Base-by-base conservation (phyloP, 2,113 vertebrate genomes). In the Dicaeum eximium region DNA sequence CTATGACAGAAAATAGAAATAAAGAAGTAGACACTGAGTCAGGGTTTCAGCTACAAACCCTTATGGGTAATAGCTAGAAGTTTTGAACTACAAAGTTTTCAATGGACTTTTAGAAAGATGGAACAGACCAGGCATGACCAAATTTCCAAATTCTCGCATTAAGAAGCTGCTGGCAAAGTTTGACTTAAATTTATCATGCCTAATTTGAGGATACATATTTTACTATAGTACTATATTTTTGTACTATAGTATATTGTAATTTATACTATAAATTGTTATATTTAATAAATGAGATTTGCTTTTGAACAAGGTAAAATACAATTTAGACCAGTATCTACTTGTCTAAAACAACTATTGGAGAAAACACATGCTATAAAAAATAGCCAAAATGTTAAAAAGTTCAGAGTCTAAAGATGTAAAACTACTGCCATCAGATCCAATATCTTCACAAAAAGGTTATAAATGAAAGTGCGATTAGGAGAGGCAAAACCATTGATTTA, bases 381-480 rank as follows among this genome's bases (percentile, higher is more conserved):
- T 1, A 40, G 8, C 1, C 1, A 62, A 71, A 57, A 22, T 28
- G 6, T 19, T 45, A 9, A 47, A n/a, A 45, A 16, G 0, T 13
- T 38, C 48, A 5, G 11, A 67, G 9, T 40, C 38, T 56, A 60
- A 71, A 57, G 11, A 16, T 33, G 7, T 25, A 30, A 80, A 87
- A 21, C 64, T 72, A 58, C 37, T 80, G 4, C 2, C 4, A 15
- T 48, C 33, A 80, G n/a, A 71, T 42, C 20, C 9, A 60, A 38
- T 23, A 69, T 2, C 4, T 78, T 54, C 37, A 54, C 15, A 67
- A 53, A 67, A 64, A 79, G 0, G 0, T 69, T 53, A 21, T 30
- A 58, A 73, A 85, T 54, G 4, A 64, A 84, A 80, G 72, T 28
- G 3, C 0, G 3, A 48, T 62, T 57, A 51, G 27, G 10, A 83